A percentile compares a stretch with the other conserved stretches of the same genome.
These are phyloP conservation scores for Microplitis manilae DNA, from an alignment of 2,888 invertebrate genomes.

Conservation along the genomic window DNA sequence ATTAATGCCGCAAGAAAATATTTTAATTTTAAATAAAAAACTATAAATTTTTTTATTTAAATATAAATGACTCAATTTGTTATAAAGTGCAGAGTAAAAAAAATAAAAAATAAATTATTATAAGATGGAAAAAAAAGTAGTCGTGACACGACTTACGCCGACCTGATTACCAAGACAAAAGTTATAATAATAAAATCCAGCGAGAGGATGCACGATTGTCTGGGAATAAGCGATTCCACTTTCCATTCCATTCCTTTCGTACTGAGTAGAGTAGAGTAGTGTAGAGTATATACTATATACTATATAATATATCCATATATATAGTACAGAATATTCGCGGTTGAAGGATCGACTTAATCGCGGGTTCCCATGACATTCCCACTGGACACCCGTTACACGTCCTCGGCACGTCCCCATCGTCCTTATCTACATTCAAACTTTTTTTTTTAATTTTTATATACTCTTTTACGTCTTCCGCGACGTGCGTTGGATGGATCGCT, in stretches of 20 bases:
- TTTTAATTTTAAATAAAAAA: background rate
- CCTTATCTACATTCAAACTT: background rate
- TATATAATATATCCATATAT: background rate
- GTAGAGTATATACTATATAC: background rate
- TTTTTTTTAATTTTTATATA: background rate
- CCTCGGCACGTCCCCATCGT: background rate
- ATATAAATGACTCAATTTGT: background rate
- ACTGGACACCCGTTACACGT: constrained; percentile 35
- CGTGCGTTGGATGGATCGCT: constrained; percentile 24
- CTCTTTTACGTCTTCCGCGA: background rate
- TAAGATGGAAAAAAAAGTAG: background rate
- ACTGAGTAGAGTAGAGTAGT: no score
- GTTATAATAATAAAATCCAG: constrained; percentile 4
- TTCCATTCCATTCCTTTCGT: constrained; percentile 33
- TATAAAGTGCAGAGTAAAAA: background rate
- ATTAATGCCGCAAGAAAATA: no score
- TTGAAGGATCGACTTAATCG: constrained; percentile 32
- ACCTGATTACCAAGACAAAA: background rate
- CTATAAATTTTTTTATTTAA: background rate
- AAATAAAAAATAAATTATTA: background rate
- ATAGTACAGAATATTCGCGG: constrained; percentile 21
- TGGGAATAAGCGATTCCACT: constrained; percentile 31
- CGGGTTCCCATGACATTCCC: constrained; percentile 33
- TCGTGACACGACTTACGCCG: background rate
- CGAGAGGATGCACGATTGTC: constrained; percentile 4